Evolutionary conservation across 2,797 vertebrate genomes (phyloP).

Genomic region (Neomorphus geoffroyi): DNA sequence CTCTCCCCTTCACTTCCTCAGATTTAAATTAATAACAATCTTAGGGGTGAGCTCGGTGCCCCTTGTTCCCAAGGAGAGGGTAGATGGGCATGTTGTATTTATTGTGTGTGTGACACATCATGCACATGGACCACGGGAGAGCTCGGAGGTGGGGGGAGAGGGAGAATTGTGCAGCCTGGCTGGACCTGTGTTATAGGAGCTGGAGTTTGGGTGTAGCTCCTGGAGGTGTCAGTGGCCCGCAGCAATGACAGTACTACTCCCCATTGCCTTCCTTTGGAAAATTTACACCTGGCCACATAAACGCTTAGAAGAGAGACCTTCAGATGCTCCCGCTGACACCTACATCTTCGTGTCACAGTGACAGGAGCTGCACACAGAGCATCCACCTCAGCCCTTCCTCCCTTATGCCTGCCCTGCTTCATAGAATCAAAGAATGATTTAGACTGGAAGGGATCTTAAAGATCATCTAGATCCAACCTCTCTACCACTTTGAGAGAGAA

Average conservation of each 20-base stretch:
- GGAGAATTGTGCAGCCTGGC: neutral
- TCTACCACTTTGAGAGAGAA: neutral
- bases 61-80: neutral
- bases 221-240: neutral
- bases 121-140: neutral
- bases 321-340: neutral
- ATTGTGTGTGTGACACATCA: fast-evolving
- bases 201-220: neutral
- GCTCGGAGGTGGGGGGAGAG: neutral
- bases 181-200: neutral
- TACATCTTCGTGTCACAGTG: neutral
- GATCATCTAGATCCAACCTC: too few relatives aligned
- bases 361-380: neutral
- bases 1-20: neutral
- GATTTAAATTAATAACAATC: neutral
- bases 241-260: neutral
- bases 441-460: too few relatives aligned
- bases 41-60: neutral
- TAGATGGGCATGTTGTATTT: neutral
- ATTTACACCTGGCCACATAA: neutral
- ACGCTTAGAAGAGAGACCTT: neutral
- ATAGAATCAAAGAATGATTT: too few relatives aligned
- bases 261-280: neutral
- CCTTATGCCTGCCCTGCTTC: neutral
- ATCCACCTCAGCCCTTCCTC: neutral